Evolutionary conservation across 1,140 invertebrate species (phyloP), one percentile per base, ranked within the genome.

Genomic region (Bombus vancouverensis): DNA sequence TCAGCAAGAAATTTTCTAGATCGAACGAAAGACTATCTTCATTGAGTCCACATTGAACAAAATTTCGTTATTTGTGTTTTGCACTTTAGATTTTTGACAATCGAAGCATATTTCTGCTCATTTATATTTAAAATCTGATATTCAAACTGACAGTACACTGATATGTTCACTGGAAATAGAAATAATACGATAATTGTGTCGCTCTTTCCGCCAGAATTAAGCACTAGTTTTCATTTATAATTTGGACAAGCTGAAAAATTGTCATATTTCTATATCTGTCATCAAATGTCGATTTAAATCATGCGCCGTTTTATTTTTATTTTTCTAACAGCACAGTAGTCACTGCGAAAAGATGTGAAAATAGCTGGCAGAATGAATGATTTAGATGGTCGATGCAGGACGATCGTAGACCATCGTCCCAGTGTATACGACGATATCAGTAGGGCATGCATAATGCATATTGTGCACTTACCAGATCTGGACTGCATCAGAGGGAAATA

Each of bases 401-500:
- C 66, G 72, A 25, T 85, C 71, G 57, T 62, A 72, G 62, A 76
- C 39, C 86, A 28, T 57, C 81, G 65, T 47, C 39, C 15, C 53
- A 22, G 15, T 39, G 32, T 65, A 70, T 76, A 53, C 71, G 65
- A 13, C 42, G 34, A 57, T 53, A 78, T 71, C 77, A n/a, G 73
- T 37, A 34, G 62, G 76, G 39, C 37, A 87, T 90, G 83, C 83
- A 90, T 90, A 87, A 90, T 90, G 86, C 88, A 90, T 83, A 73
- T 77, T 86, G 85, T 83, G 76, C 83, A 88, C 83, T 87, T 87
- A 83, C 76, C 53, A 74, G 83, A 86, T 80, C 79, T 79, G 84
- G 73, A 82, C 84, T 44, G 84, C 73, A 70, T 78, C 74, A 57
- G 57, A 57, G 37, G 39, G 74, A 86, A 86, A 86, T 86, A 82